Conservation (phyloP, 2,113 vertebrate species). For the Jacana jacana region DNA sequence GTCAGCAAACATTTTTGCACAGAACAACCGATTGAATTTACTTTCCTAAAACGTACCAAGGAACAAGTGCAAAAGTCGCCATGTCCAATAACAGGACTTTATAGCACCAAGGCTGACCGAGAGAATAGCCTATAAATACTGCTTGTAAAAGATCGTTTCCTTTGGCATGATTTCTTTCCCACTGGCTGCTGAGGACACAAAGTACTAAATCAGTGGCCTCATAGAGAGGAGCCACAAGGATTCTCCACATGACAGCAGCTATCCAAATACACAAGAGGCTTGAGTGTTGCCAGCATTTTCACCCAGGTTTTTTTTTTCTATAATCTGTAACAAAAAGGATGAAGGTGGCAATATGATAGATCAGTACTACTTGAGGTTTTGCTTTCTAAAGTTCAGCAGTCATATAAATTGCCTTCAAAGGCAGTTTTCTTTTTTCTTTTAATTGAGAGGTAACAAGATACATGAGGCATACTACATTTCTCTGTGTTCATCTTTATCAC, state of each 20-base stretch:
- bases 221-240: neutral
- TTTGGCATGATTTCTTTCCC: neutral
- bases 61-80: neutral
- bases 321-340: neutral
- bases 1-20: neutral
- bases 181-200: neutral
- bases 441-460: neutral
- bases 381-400: neutral
- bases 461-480: neutral
- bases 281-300: rapidly evolving
- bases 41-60: neutral
- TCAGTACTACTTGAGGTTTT: neutral
- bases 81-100: neutral
- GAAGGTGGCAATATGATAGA: neutral
- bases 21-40: neutral
- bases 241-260: neutral
- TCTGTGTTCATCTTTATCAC: neutral
- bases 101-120: neutral
- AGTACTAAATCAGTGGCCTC: neutral
- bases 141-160: neutral
- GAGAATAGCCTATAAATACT: neutral
- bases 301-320: neutral
- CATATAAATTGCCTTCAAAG: neutral
- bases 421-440: neutral
- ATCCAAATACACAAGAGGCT: neutral